phyloP scores from a whole-genome alignment of 2,797 vertebrate genomes.

The Steatocranus sp. region DNA sequence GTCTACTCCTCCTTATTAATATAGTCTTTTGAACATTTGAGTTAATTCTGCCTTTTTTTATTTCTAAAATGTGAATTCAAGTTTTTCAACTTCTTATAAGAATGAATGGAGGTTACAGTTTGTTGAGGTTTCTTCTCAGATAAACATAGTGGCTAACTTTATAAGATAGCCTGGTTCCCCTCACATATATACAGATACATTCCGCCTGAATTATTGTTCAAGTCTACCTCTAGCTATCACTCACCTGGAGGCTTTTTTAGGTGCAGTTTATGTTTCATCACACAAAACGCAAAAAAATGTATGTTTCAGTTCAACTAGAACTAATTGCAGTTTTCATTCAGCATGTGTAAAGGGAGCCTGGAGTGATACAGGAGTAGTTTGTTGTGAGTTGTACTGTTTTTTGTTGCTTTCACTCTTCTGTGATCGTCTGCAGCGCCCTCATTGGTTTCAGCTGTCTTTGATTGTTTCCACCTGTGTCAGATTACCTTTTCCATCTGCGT shows the following conservation, averaged over 20 bases:
- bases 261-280: not conserved
- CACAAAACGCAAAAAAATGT: not conserved
- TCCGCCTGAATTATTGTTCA: not conserved
- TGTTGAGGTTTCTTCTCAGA: not conserved
- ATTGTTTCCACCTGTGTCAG: not conserved
- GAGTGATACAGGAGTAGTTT: not conserved
- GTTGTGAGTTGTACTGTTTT: not conserved
- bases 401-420: not conserved
- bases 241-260: not conserved
- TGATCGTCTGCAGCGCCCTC: not conserved
- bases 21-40: not conserved
- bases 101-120: not conserved
- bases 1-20: not conserved
- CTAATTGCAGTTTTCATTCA: not conserved
- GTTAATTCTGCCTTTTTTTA: not conserved
- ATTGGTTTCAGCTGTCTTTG: not conserved
- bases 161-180: not conserved
- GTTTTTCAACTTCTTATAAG: not conserved
- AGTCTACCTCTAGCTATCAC: not conserved
- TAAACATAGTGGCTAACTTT: not conserved
- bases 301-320: not conserved
- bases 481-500: rapidly evolving
- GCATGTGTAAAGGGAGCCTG: not conserved
- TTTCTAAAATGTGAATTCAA: not conserved
- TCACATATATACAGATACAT: not conserved